Conservation (phyloP, 2,113 vertebrate species). For the Mesocricetus auratus region DNA sequence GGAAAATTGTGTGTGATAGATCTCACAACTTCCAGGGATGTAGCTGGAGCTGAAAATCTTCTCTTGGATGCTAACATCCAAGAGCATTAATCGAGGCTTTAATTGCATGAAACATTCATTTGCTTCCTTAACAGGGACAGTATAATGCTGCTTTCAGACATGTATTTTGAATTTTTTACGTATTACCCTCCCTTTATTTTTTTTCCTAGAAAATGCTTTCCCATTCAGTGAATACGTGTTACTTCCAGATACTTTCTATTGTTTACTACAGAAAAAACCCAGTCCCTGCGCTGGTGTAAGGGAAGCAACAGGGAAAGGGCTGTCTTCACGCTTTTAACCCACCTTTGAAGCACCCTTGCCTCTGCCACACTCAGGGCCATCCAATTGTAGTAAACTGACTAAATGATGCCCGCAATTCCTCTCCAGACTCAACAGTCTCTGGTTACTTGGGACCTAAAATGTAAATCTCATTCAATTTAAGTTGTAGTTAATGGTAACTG, state of each 20-base stretch:
- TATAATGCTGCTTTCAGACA: background rate
- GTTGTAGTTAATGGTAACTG: background rate
- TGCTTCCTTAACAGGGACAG: background rate
- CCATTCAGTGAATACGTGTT: background rate
- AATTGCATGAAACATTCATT: background rate
- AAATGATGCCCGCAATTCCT: background rate
- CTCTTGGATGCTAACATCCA: background rate
- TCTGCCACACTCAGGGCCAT: background rate
- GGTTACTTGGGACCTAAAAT: background rate
- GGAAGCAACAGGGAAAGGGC: background rate
- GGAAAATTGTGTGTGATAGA: background rate
- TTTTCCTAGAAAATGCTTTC: background rate
- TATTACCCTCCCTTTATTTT: background rate
- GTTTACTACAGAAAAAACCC: background rate
- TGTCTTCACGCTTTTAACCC: background rate
- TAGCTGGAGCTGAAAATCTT: background rate
- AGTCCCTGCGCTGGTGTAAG: background rate
- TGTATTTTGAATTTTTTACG: background rate
- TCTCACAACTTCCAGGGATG: background rate
- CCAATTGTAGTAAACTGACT: background rate
- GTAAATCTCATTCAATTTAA: background rate
- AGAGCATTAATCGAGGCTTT: too few relatives aligned
- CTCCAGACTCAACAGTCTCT: background rate
- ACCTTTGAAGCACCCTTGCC: background rate
- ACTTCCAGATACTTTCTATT: background rate